phyloP scores from a whole-genome alignment of 2,113 vertebrate species.

The Gasterosteus nipponicus region DNA sequence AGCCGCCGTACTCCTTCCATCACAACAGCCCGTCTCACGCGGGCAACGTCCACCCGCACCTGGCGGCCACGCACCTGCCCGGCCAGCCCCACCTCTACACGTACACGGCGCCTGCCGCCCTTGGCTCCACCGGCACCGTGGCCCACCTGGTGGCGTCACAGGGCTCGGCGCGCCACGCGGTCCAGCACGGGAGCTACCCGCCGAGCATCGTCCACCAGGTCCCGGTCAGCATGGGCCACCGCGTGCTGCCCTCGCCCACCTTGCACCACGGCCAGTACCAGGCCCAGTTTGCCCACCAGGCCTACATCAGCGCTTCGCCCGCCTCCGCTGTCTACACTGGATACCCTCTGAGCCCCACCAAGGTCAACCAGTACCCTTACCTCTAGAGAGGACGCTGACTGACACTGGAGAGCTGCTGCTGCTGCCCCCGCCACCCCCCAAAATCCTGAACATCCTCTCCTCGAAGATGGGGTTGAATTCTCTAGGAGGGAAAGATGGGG shows the following conservation, averaged over 20 bases:
- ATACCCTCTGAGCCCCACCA: constrained; percentile 98
- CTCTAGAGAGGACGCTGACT: constrained; percentile 86
- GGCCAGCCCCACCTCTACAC: constrained; percentile 96
- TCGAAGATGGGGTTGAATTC: constrained; percentile 53
- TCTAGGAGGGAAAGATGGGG: constrained; percentile 52
- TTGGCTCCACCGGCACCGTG: constrained; percentile 93
- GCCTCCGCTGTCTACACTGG: constrained; percentile 99
- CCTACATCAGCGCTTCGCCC: constrained; percentile 98
- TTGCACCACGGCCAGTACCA: constrained; percentile 97
- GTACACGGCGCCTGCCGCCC: constrained; percentile 90
- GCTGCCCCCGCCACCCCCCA: constrained; percentile 36
- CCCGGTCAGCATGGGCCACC: constrained; percentile 95
- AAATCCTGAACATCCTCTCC: constrained; percentile 59
- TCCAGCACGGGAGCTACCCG: constrained; percentile 93
- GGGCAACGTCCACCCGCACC: constrained; percentile 89
- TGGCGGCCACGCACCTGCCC: constrained; percentile 92
- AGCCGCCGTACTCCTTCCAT: constrained; percentile 95
- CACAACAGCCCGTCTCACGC: constrained; percentile 94
- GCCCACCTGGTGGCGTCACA: constrained; percentile 97
- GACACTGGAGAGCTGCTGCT: constrained; percentile 81
- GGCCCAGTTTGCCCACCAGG: constrained; percentile 97
- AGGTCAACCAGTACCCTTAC: constrained; percentile 99
- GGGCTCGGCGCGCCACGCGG: constrained; percentile 89
- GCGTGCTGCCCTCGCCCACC: constrained; percentile 93
- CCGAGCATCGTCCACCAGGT: constrained; percentile 96